These are phyloP conservation scores for Oryzias woworae DNA, from an alignment of 2,113 vertebrate species.

Conservation along the genomic window DNA sequence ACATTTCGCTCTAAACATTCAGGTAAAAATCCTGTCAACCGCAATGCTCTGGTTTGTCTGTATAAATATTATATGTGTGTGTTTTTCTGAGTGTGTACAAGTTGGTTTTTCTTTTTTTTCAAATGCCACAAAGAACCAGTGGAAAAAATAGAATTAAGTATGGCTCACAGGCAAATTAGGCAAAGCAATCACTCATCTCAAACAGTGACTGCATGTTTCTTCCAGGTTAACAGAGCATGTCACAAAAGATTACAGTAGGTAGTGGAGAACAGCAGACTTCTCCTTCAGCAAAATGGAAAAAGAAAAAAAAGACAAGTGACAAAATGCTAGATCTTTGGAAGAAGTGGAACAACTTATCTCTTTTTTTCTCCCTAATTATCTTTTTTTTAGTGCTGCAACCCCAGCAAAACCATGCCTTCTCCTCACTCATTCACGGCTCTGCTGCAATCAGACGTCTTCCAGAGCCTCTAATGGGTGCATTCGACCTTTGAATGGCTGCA, in stretches of 20 bases:
- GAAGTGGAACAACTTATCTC: conserved; percentile 19
- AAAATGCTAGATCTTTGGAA: conserved; percentile 43
- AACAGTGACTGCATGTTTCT: conserved; percentile 33
- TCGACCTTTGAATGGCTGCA: conserved; percentile 46
- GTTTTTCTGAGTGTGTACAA: too few species aligned
- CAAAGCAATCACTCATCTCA: conserved; percentile 18
- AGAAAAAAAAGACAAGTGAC: conserved; percentile 19
- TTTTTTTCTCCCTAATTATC: conserved; percentile 10
- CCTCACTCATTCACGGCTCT: conserved; percentile 28
- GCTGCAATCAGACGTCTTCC: conserved; percentile 22
- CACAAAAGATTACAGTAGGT: conserved; percentile 27
- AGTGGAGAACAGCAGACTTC: conserved; percentile 22
- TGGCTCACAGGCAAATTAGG: conserved; percentile 34
- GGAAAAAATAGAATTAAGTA: conserved; percentile 4
- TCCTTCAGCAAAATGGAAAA: conserved; percentile 22
- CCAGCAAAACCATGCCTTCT: conserved; percentile 14
- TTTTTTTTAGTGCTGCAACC: conserved; percentile 30
- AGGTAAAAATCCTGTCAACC: conserved; percentile 19
- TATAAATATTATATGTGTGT: too few species aligned
- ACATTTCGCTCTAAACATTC: conserved; percentile 50
- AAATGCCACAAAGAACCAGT: conserved; percentile 32
- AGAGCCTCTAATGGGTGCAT: conserved; percentile 27
- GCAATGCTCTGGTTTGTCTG: not conserved
- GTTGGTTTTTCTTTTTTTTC: conserved; percentile 23
- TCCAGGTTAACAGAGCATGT: conserved; percentile 12